Conservation (phyloP, 2,888 invertebrate genomes). For the Sinelater perroti region DNA sequence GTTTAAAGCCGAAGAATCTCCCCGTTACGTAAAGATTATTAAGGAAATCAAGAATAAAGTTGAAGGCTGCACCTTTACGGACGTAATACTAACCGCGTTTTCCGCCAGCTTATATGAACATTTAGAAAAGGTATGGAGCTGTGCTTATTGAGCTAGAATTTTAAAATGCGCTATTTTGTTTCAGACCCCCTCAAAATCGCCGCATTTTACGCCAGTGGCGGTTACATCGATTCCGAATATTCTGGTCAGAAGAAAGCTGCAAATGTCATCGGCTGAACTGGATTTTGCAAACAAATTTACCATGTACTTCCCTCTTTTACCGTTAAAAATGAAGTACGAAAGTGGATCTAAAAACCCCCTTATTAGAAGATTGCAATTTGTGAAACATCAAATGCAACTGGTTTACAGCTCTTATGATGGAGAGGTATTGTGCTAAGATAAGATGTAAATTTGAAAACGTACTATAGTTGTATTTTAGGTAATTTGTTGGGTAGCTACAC, state of each 20-base stretch:
- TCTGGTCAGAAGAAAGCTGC: no score
- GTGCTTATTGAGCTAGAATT: constrained; percentile 2
- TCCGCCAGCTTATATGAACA: constrained; percentile 9
- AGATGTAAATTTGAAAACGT: background rate
- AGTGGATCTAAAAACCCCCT: no score
- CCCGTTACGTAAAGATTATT: constrained; percentile 20
- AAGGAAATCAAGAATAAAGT: constrained; percentile 35
- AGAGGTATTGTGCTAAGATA: no score
- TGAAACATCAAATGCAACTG: no score
- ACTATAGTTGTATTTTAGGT: background rate
- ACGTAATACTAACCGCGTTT: constrained; percentile 8
- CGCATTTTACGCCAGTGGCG: background rate
- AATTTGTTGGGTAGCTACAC: background rate
- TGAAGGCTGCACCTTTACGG: constrained; percentile 4
- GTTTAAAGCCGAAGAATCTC: constrained; percentile 3
- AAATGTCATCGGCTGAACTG: no score
- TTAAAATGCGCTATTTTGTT: background rate
- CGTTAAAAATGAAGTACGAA: no score
- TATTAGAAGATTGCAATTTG: no score
- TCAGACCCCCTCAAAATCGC: background rate
- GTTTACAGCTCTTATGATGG: no score
- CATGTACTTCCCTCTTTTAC: no score
- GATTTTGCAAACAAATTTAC: no score
- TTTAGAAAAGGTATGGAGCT: constrained; percentile 15
- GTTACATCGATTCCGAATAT: background rate